These are phyloP conservation scores for Vireo griseus DNA, from an alignment of 2,797 vertebrate species.

Conservation along the genomic window DNA sequence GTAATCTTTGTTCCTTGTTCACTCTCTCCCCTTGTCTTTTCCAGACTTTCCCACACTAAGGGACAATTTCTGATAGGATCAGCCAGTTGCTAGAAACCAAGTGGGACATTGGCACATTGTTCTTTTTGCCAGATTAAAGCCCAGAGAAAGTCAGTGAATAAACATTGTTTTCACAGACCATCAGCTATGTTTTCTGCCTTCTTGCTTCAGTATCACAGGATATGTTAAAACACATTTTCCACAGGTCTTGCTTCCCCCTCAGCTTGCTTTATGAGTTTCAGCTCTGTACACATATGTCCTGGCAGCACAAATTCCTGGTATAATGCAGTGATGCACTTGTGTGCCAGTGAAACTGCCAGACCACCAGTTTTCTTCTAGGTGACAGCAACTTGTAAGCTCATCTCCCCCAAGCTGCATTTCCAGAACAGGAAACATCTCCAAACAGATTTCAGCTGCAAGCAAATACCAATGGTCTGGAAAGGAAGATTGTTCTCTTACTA, in stretches of 20 bases:
- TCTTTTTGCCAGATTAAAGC: background rate
- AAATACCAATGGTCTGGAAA: background rate
- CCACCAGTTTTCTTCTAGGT: background rate
- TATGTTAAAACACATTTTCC: background rate
- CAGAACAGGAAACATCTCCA: background rate
- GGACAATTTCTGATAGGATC: background rate
- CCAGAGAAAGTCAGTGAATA: background rate
- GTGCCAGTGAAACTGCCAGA: background rate
- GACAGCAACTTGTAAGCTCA: background rate
- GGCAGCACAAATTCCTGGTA: background rate
- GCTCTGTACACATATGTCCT: background rate
- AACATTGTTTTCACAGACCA: background rate
- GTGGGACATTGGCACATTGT: background rate
- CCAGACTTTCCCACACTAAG: background rate
- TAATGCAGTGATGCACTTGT: background rate
- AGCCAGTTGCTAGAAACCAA: background rate
- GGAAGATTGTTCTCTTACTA: background rate
- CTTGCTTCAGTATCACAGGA: background rate
- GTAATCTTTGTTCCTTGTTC: background rate
- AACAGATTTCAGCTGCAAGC: background rate
- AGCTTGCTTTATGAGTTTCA: background rate
- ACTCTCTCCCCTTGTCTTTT: background rate
- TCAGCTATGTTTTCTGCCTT: background rate
- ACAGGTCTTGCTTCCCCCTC: background rate
- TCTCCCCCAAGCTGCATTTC: background rate